Evolutionary conservation across 2,888 invertebrate species (phyloP), one percentile per base, ranked within the genome.

Genomic region (Eustalomyia histrio): DNA sequence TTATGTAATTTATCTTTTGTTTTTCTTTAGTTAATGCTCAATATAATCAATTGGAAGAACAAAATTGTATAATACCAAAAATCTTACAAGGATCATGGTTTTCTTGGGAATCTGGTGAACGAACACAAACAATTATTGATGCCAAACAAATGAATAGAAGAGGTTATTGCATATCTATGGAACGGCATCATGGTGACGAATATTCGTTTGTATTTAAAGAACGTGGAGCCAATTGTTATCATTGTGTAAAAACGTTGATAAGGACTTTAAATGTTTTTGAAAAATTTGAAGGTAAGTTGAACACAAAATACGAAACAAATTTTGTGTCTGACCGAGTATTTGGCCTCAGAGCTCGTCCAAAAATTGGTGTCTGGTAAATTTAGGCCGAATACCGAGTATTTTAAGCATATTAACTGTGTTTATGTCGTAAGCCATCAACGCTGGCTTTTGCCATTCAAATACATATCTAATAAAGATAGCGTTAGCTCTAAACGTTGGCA

Each of bases 21-120:
- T 47, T 76, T 67, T 18, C 43, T 47, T 1, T 76, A 83, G 47
- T 84, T 83, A 39, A 71, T 33, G 74, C 61, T 8, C 81, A 81
- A 63, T 81, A 88, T 80, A 87, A 88, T 80, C 83, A 86, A 18
- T 50, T 88, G 43, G 83, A 68, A 35, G 84, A 86, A 73, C 85
- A 84, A 29, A 84, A 83, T n/a, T 97, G 97, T 89, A 92, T 93
- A 29, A 95, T 97, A 87, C 97, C 97, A 33, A 88, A 93, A 83
- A 94, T 96, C 58, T 90, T 97, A 63, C 92, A 96, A 86, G 97
- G 97, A 79, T 93, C 95, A 39, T 97, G 97, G 97, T 97, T 97
- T 91, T 97, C 97, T 2, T 95, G 96, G 92, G 97, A 97, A 92
- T 94, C 94, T 91, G 96, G 96, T 10, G 33, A 84, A 85, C 96